A percentile compares a stretch with the other conserved stretches of the same genome.
phyloP scores from a whole-genome alignment of 2,888 invertebrate species.

The Corbicula japonica region DNA sequence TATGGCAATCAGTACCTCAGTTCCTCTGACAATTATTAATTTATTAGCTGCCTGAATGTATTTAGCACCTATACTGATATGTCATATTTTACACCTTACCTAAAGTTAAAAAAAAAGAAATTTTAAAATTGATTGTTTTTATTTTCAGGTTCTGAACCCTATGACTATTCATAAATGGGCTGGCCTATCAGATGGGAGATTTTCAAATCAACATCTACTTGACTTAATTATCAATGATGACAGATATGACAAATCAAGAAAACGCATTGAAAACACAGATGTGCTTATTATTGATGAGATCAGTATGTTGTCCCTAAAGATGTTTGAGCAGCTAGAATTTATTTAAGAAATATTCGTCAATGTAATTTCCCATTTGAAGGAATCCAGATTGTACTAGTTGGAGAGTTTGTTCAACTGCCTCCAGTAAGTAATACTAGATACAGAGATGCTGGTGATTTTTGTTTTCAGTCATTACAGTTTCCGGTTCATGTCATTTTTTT shows the following conservation, averaged over 20 bases:
- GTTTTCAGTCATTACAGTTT: constrained; percentile 1
- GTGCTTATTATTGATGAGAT: constrained; percentile 10
- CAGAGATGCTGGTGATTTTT: constrained; percentile 2
- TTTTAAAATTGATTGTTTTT: constrained; percentile 13
- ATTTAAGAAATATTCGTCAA: not conserved
- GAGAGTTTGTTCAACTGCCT: constrained; percentile 10
- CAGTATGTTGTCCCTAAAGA: not conserved
- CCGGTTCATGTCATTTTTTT: not conserved
- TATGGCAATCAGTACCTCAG: too few species aligned
- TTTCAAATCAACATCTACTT: not conserved
- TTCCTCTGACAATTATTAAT: constrained; percentile 4
- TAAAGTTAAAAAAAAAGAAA: constrained; percentile 4
- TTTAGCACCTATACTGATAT: constrained; percentile 13
- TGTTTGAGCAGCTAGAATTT: not conserved
- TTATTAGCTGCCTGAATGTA: constrained; percentile 3
- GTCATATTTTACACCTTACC: constrained; percentile 6
- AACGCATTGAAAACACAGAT: constrained; percentile 4
- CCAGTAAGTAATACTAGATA: constrained; percentile 1
- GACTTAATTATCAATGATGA: not conserved
- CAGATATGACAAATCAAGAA: not conserved
- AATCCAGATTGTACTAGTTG: constrained; percentile 5
- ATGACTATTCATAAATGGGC: constrained; percentile 16
- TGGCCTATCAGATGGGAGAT: constrained; percentile 12
- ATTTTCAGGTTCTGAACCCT: constrained; percentile 13
- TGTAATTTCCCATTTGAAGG: not conserved